These are phyloP conservation scores for Trypoxylon attenuatum DNA, from an alignment of 2,888 invertebrate species.

Conservation along the genomic window DNA sequence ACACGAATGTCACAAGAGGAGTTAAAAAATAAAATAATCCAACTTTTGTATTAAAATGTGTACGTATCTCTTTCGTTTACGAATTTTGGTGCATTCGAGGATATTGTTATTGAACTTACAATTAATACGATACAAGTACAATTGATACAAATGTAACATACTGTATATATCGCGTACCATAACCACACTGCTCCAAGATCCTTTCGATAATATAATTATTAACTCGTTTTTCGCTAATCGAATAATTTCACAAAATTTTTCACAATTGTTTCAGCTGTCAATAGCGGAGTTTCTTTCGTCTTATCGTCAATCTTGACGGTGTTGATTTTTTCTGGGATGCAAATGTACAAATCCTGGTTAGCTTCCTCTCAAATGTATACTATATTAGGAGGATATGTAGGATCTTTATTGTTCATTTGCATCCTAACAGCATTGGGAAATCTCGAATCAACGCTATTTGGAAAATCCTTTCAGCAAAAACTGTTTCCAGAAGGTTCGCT, in stretches of 20 bases:
- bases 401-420: conserved; percentile 90
- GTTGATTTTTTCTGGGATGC: conserved; percentile 92
- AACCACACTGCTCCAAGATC: neutral
- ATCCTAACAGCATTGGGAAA: conserved; percentile 92
- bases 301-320: conserved; percentile 88
- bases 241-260: neutral
- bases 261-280: conserved; percentile 78
- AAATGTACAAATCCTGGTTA: conserved; percentile 90
- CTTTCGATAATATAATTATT: neutral
- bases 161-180: neutral
- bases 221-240: neutral
- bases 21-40: neutral
- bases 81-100: no score
- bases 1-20: neutral
- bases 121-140: neutral
- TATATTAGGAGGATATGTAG: conserved; percentile 91
- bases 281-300: conserved; percentile 84
- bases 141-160: neutral
- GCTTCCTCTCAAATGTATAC: conserved; percentile 88
- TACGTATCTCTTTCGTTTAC: no score
- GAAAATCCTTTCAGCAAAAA: conserved; percentile 91
- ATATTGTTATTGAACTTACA: neutral
- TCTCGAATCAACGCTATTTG: conserved; percentile 89
- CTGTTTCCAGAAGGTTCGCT: conserved; percentile 86
- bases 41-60: conserved; percentile 24